Conservation (phyloP, 1,140 invertebrate genomes). For the Bemisia tabaci region DNA sequence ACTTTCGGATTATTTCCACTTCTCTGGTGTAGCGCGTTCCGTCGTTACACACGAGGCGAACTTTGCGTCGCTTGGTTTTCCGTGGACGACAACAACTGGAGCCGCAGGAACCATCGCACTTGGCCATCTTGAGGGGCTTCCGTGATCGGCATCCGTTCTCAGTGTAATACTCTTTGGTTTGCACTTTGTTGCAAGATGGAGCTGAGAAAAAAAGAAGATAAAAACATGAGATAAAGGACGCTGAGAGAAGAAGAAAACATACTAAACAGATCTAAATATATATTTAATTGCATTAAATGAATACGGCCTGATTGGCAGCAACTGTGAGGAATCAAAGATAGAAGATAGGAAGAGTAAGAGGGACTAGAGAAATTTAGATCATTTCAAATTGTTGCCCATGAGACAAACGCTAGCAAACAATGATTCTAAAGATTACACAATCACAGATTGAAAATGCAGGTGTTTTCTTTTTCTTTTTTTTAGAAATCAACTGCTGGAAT, state of each 20-base stretch:
- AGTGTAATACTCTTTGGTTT: constrained; percentile 74
- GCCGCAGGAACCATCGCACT: constrained; percentile 57
- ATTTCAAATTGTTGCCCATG: too few species aligned
- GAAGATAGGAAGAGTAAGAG: too few species aligned
- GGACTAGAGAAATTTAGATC: too few species aligned
- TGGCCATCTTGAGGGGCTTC: constrained; percentile 76
- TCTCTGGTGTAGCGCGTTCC: constrained; percentile 88
- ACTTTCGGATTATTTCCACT: constrained; percentile 91
- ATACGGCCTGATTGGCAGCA: neutral
- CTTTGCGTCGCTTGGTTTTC: constrained; percentile 82
- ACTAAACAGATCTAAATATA: neutral
- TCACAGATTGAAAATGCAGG: too few species aligned
- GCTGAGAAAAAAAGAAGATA: constrained; percentile 28
- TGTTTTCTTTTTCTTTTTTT: too few species aligned
- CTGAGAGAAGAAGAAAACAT: neutral
- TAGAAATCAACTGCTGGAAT: too few species aligned
- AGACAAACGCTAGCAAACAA: too few species aligned
- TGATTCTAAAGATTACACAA: too few species aligned
- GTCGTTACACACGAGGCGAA: constrained; percentile 82
- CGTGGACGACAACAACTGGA: constrained; percentile 73
- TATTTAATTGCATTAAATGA: neutral
- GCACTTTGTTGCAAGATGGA: constrained; percentile 74
- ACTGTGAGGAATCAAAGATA: too few species aligned
- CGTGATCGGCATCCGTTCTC: constrained; percentile 79
- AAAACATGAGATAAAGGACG: too few species aligned